Evolutionary conservation across 2,113 vertebrate species (phyloP).

Genomic region (Clupea harengus): DNA sequence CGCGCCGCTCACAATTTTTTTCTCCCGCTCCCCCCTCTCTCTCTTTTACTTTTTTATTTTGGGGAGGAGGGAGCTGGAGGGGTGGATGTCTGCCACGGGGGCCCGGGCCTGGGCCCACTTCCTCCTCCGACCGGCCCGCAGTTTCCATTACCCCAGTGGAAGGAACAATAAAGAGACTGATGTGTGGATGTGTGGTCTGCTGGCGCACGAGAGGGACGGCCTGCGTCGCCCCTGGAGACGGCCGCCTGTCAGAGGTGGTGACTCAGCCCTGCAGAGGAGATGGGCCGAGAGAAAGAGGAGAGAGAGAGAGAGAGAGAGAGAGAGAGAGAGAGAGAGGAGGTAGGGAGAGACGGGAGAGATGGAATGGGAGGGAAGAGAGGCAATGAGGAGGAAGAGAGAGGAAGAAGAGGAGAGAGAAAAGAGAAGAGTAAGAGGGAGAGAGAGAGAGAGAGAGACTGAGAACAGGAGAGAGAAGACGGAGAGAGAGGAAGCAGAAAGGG

Average conservation of each 20-base stretch:
- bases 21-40: not conserved
- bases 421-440: not conserved
- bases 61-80: not conserved
- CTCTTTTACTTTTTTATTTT: not conserved
- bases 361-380: not conserved
- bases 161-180: constrained; percentile 71
- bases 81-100: constrained; percentile 39
- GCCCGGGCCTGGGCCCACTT: constrained; percentile 58
- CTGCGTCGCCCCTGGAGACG: constrained; percentile 39
- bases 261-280: constrained; percentile 1
- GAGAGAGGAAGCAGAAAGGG: not conserved
- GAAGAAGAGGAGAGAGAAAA: not conserved
- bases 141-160: constrained; percentile 77
- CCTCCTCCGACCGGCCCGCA: constrained; percentile 58
- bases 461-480: not conserved
- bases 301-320: not conserved
- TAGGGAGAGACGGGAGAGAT: not conserved
- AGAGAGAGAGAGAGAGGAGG: not conserved
- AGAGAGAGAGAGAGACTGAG: not conserved
- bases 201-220: constrained; percentile 51
- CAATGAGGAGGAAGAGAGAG: not conserved
- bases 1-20: constrained; percentile 32
- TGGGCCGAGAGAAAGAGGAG: not conserved
- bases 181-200: constrained; percentile 70
- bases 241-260: constrained; percentile 14